Base-by-base conservation (phyloP, 2,797 vertebrate genomes). In the Sebastes hubbsi region DNA sequence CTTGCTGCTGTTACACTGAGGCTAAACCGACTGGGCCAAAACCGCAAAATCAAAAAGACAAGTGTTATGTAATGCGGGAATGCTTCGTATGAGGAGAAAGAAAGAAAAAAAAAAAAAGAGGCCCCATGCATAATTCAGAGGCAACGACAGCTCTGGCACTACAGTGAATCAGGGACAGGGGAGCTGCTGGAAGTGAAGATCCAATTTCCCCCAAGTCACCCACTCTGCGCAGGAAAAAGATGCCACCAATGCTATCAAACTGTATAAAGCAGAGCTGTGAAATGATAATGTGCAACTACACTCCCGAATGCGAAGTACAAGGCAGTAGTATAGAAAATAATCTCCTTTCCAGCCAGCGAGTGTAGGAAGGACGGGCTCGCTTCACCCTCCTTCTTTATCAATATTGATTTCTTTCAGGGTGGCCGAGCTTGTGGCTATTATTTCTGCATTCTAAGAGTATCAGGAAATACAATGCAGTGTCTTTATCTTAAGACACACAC, bases 51-150 rank as follows among this genome's bases (percentile, higher is more conserved):
- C 77, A 78, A 75, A 88, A 78, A 91, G 80, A 88, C 54, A 70
- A 68, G 80, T 38, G 69, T 89, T 88, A 83, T 20, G 76, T 81
- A 88, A 91, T 63, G 72, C 11, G 16, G 76, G 70, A 83, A 78
- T 27, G 70, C 81, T 87, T 88, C 38, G 70, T 61, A 72, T 72
- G 62, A 64, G 24, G 16, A 27, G 24, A 61, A 13, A 13, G 29
- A 2, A 60, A 27, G 0, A 10, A 22, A 42, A 1, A 27, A 4
- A 80, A 80, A 75, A 72, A 30, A 58, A 58, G 36, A 54, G 20
- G 55, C 25, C 14, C 72, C 75, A 92, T 94, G 87, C 86, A 94
- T 94, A 88, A 93, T 93, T 94, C 81, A 94, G 78, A 78, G 82
- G 16, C 77, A 90, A 88, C 42, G 77, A 85, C 90, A 90, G 85